Evolutionary conservation across 35 echinoderm and acorn worm species (phyloP), one percentile per base, ranked within the genome.

Genomic region (Holothuria glaberrima): DNA sequence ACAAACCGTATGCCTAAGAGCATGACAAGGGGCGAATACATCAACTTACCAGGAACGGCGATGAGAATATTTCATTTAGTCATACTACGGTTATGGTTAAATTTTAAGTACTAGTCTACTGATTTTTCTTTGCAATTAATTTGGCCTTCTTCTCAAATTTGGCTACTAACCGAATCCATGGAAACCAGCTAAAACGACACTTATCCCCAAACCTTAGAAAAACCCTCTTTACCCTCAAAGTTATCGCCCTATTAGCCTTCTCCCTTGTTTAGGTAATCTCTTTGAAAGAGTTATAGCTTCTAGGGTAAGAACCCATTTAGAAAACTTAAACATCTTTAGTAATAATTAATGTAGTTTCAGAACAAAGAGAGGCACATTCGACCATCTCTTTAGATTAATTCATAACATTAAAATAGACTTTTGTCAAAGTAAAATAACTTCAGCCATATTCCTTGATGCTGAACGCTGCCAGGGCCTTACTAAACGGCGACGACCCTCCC

Each of bases 231-330:
- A 75, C 10, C 26, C 71, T 12, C 12, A 20, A 30, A 75, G 0
- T 45, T 75, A 35, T 45, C 7, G 71, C 7, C 71, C 71, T 20
- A 75, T 75, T 36, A 75, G 71, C 30, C 71, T 20, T n/a, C n/a
- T n/a, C n/a, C n/a, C n/a, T n/a, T n/a, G n/a, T n/a, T n/a, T n/a
- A n/a, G n/a, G n/a, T n/a, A 75, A 75, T 30, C 9, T 0, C 34
- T 31, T 75, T 45, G 71, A 75, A 21, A 32, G 71, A 35, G 21
- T 32, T 31, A n/a, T n/a, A n/a, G n/a, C n/a, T n/a, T n/a, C n/a
- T n/a, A n/a, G n/a, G n/a, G n/a, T n/a, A n/a, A 75, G 71, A 3
- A 45, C 0, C 10, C 21, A 30, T 75, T 31, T 75, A 21, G 36
- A 75, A 1, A 45, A 26, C 26, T 9, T 30, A 2, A 75, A 33